Percentiles rank a stretch among this genome's conserved stretches.
phyloP scores from a whole-genome alignment of 2,797 vertebrate genomes.

The Crax fasciolata region DNA sequence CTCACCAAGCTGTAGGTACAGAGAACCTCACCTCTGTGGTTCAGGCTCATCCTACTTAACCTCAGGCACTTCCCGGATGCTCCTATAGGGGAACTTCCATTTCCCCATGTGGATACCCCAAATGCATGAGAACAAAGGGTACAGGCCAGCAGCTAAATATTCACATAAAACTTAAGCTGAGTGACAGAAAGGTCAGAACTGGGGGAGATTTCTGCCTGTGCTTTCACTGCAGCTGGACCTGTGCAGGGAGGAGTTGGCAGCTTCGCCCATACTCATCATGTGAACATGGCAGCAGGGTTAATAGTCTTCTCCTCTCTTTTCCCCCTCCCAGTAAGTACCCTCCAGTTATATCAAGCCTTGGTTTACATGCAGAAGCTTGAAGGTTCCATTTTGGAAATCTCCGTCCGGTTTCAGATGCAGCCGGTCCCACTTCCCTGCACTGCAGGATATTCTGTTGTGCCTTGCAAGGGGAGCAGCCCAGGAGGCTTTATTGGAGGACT shows the following conservation, averaged over 20 bases:
- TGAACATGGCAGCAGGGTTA: neutral
- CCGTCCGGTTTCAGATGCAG: neutral
- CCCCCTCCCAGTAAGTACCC: neutral
- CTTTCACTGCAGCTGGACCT: neutral
- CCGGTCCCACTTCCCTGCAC: neutral
- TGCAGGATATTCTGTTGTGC: neutral
- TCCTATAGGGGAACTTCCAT: neutral
- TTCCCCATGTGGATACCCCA: neutral
- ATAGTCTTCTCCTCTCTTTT: neutral
- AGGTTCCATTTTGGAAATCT: neutral
- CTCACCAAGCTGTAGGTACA: neutral
- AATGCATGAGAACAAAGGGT: neutral
- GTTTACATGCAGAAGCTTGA: neutral
- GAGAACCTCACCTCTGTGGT: neutral
- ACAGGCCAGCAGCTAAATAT: neutral
- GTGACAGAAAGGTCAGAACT: neutral
- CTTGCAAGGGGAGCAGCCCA: neutral
- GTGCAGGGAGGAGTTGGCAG: neutral
- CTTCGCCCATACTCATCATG: rapidly evolving
- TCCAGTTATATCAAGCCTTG: neutral
- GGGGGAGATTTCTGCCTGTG: neutral
- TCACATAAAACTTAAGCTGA: neutral
- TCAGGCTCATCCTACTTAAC: neutral
- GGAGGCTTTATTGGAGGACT: neutral
- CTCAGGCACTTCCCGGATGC: neutral